Conservation (phyloP, 2,113 vertebrate species). For the Brachypodius melanocephalos region DNA sequence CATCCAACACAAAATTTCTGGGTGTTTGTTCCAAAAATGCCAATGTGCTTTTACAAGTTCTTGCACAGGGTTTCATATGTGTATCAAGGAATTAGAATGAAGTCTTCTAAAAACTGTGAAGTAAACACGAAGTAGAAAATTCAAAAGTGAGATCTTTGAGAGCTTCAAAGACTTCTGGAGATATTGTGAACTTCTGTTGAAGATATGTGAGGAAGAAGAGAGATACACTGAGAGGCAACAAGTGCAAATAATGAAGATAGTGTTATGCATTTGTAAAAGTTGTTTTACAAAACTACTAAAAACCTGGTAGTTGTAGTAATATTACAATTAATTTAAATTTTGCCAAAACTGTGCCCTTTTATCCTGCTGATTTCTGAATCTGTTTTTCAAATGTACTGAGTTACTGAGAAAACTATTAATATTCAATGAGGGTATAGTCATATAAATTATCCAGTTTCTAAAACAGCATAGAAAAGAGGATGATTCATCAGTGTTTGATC, state of each 20-base stretch:
- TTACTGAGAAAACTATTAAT: slow-evolving; percentile 11
- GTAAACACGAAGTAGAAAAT: background rate
- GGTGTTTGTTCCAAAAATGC: background rate
- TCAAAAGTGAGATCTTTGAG: background rate
- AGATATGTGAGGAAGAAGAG: background rate
- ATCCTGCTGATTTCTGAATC: background rate
- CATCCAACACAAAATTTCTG: background rate
- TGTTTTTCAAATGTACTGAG: background rate
- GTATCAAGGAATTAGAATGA: background rate
- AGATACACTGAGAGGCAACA: background rate
- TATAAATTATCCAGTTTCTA: slow-evolving; percentile 20
- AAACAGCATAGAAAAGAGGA: background rate
- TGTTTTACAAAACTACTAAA: background rate
- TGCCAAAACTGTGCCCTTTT: background rate
- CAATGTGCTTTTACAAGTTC: background rate
- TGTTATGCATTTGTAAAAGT: background rate
- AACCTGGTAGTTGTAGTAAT: background rate
- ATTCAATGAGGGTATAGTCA: background rate
- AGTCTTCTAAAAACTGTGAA: background rate
- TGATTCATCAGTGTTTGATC: slow-evolving; percentile 36
- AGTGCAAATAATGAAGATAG: background rate
- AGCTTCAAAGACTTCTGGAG: background rate
- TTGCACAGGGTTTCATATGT: background rate
- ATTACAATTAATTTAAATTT: background rate
- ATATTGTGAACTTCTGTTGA: background rate